Percentiles rank a stretch among this genome's conserved stretches.
Evolutionary conservation across 2,888 invertebrate genomes (phyloP).

Genomic region (Drosophila nr. perissopoda): DNA sequence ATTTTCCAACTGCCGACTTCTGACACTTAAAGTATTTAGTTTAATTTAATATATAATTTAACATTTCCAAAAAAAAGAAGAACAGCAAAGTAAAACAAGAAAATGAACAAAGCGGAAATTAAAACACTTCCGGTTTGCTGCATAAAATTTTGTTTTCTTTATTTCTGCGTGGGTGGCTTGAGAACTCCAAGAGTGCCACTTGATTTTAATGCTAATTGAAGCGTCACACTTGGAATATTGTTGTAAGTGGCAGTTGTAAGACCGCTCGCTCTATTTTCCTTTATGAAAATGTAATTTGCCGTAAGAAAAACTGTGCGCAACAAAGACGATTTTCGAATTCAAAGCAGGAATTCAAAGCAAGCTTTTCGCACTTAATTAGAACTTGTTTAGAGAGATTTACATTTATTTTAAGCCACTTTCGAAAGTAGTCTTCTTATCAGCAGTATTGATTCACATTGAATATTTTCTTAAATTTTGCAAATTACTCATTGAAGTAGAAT

Average conservation of each 20-base stretch:
- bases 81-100: slow-evolving; percentile 41
- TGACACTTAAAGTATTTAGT: slow-evolving; percentile 77
- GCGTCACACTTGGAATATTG: slow-evolving; percentile 38
- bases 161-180: slow-evolving; percentile 17
- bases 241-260: slow-evolving; percentile 14
- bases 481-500: background rate
- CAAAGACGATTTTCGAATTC: background rate
- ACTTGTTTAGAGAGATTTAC: background rate
- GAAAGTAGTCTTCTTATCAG: background rate
- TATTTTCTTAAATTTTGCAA: background rate
- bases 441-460: background rate
- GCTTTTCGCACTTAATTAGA: background rate
- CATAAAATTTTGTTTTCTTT: slow-evolving; percentile 30
- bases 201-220: slow-evolving; percentile 73
- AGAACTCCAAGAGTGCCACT: slow-evolving; percentile 19
- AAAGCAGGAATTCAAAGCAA: background rate
- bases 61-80: slow-evolving; percentile 14
- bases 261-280: slow-evolving; percentile 14
- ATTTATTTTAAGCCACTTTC: background rate
- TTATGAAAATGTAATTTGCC: slow-evolving; percentile 8
- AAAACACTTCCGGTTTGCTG: slow-evolving; percentile 79
- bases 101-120: slow-evolving; percentile 71
- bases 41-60: slow-evolving; percentile 56
- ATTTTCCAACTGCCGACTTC: slow-evolving; percentile 38
- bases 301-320: background rate